A percentile compares a stretch with the other conserved stretches of the same genome.
Conservation (phyloP, 2,113 vertebrate species). For the Sebastes fasciatus region DNA sequence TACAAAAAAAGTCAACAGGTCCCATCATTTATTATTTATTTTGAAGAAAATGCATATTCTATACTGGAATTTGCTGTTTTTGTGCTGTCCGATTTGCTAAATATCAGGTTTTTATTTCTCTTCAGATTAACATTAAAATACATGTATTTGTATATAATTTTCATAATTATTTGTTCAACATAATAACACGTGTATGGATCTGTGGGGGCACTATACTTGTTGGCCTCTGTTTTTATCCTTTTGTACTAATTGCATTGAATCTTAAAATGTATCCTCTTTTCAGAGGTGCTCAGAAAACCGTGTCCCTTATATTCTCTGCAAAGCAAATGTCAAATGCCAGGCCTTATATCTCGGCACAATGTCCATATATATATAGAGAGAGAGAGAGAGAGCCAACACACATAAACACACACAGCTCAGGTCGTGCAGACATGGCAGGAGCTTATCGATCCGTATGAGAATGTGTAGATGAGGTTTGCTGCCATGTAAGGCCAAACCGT, state of each 20-base stretch:
- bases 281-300: conserved; percentile 23
- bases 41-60: no score
- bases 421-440: conserved; percentile 79
- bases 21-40: no score
- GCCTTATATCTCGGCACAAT: conserved; percentile 64
- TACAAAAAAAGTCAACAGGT: no score
- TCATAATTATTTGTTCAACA: no score
- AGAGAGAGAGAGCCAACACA: conserved; percentile 63
- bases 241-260: conserved; percentile 47
- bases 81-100: no score
- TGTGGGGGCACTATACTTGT: neutral
- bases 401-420: conserved; percentile 72
- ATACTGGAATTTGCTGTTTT: no score
- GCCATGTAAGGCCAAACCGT: conserved; percentile 70
- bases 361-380: conserved; percentile 40
- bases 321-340: conserved; percentile 70
- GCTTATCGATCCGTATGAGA: conserved; percentile 88
- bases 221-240: conserved; percentile 13
- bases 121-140: no score
- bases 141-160: no score
- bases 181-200: neutral
- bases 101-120: no score
- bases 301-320: conserved; percentile 48
- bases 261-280: conserved; percentile 46
- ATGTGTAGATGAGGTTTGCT: conserved; percentile 85